Evolutionary conservation across 2,888 invertebrate genomes (phyloP).

Genomic region (Drosophila paramelanica): DNA sequence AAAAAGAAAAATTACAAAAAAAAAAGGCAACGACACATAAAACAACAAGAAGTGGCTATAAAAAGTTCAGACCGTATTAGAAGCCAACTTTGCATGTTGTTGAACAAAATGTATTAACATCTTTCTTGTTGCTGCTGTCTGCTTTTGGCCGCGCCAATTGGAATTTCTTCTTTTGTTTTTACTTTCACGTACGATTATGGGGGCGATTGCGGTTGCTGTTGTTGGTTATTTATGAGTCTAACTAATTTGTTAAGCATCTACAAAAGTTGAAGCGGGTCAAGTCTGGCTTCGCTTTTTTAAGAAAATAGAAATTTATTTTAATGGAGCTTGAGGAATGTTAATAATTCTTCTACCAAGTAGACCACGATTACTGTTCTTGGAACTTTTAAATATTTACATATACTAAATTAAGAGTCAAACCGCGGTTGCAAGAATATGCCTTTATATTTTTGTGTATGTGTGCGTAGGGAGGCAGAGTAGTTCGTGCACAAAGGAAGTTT

Average conservation of each 20-base stretch:
- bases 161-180: slow-evolving; percentile 73
- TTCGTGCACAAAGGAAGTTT: background rate
- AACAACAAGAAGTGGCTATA: slow-evolving; percentile 64
- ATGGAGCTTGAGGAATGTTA: slow-evolving; percentile 37
- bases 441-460: background rate
- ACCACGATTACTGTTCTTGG: background rate
- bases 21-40: slow-evolving; percentile 39
- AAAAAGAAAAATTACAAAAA: slow-evolving; percentile 33
- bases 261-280: slow-evolving; percentile 64
- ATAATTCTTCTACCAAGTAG: background rate
- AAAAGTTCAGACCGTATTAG: slow-evolving; percentile 78
- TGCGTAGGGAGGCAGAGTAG: background rate
- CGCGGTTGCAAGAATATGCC: background rate
- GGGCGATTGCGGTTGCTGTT: slow-evolving; percentile 49
- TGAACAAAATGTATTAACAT: slow-evolving; percentile 61
- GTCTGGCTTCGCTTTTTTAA: slow-evolving; percentile 29
- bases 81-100: slow-evolving; percentile 74
- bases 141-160: slow-evolving; percentile 54
- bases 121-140: slow-evolving; percentile 38
- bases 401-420: background rate
- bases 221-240: slow-evolving; percentile 66
- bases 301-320: slow-evolving; percentile 60
- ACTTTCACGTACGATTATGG: slow-evolving; percentile 69
- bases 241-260: slow-evolving; percentile 70
- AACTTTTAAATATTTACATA: slow-evolving; percentile 3